Percentiles rank a stretch among this genome's conserved stretches.
Conservation (phyloP, 2,113 vertebrate genomes). For the Periophthalmus modestus region DNA sequence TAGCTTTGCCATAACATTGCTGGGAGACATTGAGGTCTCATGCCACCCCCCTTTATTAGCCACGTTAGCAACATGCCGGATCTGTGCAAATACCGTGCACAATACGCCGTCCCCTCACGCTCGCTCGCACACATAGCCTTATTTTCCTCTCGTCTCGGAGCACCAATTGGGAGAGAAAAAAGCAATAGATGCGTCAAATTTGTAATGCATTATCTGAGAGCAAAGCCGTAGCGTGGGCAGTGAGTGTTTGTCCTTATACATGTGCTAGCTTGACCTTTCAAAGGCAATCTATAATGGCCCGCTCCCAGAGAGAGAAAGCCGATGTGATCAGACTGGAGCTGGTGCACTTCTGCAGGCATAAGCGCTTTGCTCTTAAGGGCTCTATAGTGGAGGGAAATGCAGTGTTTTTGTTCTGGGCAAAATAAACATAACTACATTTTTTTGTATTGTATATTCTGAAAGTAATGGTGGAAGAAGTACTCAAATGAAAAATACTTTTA, state of each 20-base stretch:
- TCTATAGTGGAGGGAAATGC: slow-evolving; percentile 27
- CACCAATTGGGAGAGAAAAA: not conserved
- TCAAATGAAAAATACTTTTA: too few species aligned
- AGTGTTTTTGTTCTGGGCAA: slow-evolving; percentile 37
- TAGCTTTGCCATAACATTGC: slow-evolving; percentile 46
- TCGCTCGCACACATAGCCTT: not conserved
- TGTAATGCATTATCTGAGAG: slow-evolving; percentile 7
- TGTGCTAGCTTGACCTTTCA: slow-evolving; percentile 58
- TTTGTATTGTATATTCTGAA: not conserved
- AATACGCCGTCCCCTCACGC: not conserved
- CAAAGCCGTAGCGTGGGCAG: slow-evolving; percentile 15
- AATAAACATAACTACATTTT: not conserved
- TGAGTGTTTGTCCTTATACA: slow-evolving; percentile 34
- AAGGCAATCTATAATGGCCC: slow-evolving; percentile 41
- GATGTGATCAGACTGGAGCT: slow-evolving; percentile 31
- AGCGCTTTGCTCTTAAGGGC: slow-evolving; percentile 45
- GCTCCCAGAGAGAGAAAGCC: slow-evolving; percentile 33
- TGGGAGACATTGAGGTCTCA: slow-evolving; percentile 42
- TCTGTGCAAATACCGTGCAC: slow-evolving; percentile 15
- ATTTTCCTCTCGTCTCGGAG: slow-evolving; percentile 5
- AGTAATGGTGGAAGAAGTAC: too few species aligned
- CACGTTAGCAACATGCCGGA: slow-evolving; percentile 45
- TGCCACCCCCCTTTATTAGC: slow-evolving; percentile 61
- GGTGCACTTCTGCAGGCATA: slow-evolving; percentile 21
- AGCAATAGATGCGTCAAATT: slow-evolving; percentile 18